These are phyloP conservation scores for Drosophila prolongata DNA, from an alignment of 2,888 invertebrate genomes.

Conservation along the genomic window DNA sequence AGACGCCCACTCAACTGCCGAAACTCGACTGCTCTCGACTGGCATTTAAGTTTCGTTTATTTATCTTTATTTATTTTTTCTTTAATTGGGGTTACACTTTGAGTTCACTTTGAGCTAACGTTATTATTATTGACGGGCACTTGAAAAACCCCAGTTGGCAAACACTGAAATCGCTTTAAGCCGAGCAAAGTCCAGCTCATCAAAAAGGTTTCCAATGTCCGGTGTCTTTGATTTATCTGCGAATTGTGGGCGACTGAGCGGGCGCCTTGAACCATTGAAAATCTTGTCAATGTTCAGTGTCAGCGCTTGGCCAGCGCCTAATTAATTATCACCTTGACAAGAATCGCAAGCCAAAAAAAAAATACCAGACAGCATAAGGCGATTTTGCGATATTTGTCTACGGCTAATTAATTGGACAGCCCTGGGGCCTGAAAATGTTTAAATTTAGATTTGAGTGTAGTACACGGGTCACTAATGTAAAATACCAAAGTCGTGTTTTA, in stretches of 20 bases:
- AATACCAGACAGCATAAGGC: conserved; percentile 48
- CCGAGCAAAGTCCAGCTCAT: conserved; percentile 40
- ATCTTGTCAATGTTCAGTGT: conserved; percentile 51
- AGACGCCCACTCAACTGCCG: conserved; percentile 40
- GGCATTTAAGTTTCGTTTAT: conserved; percentile 49
- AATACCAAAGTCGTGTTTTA: background rate
- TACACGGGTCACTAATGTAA: background rate
- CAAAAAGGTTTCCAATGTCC: conserved; percentile 29
- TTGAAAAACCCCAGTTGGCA: conserved; percentile 23
- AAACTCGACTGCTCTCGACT: conserved; percentile 31
- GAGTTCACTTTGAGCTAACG: conserved; percentile 44
- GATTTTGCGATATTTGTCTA: conserved; percentile 61
- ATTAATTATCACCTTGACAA: conserved; percentile 69
- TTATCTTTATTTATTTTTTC: conserved; percentile 39
- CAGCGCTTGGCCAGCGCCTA: conserved; percentile 30
- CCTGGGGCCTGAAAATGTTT: conserved; percentile 22
- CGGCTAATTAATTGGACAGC: conserved; percentile 58
- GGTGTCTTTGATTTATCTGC: conserved; percentile 36
- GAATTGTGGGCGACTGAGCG: conserved; percentile 32
- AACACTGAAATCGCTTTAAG: conserved; percentile 30
- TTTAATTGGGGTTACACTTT: conserved; percentile 52
- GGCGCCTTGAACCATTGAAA: conserved; percentile 47
- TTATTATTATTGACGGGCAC: conserved; percentile 27
- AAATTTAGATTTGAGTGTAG: background rate
- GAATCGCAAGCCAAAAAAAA: conserved; percentile 49